Evolutionary conservation across 2,113 vertebrate genomes (phyloP), one percentile per base, ranked within the genome.

Genomic region (Melanerpes aurifrons): DNA sequence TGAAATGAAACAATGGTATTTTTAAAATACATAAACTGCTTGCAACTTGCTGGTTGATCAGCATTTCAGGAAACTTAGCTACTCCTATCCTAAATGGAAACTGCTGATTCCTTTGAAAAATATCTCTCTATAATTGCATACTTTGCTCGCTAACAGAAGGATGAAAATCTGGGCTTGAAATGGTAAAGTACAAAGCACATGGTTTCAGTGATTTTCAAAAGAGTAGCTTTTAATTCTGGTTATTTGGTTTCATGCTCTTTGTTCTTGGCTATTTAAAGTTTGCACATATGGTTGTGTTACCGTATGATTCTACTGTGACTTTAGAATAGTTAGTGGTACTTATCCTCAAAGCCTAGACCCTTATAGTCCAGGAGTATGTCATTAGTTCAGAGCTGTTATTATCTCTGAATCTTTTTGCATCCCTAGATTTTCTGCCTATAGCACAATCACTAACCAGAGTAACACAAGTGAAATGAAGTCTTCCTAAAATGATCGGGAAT

Each of bases 61-160:
- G 35, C 20, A 47, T 63, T 77, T 90, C 50, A 64, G 76, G 48
- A 87, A 71, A 54, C 25, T 31, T 89, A 35, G n/a, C 37, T 81
- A n/a, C 50, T 87, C 82, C 79, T 77, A 3, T 70, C 64, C 59
- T 89, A 87, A 89, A 40, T 68, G 35, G 37, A 79, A 92, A 85
- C 47, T 82, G 78, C 74, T 90, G 74, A 53, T 54, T 69, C 61
- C 68, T 91, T 76, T 21, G 53, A 80, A 86, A 77, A 61, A 35
- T 31, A 28, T 74, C 20, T 92, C 81, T 28, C n/a, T 87, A 18
- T 92, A 95, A 93, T 95, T 76, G 72, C 74, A 4, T 62, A 16
- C 50, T 87, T 80, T 28, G 78, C 43, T 90, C 66, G 61, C 57
- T 91, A 92, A 53, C 59, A 82, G 45, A 57, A 89, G 78, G 15